Evolutionary conservation across 2,797 vertebrate species (phyloP).

Genomic region (Fundulus diaphanus): DNA sequence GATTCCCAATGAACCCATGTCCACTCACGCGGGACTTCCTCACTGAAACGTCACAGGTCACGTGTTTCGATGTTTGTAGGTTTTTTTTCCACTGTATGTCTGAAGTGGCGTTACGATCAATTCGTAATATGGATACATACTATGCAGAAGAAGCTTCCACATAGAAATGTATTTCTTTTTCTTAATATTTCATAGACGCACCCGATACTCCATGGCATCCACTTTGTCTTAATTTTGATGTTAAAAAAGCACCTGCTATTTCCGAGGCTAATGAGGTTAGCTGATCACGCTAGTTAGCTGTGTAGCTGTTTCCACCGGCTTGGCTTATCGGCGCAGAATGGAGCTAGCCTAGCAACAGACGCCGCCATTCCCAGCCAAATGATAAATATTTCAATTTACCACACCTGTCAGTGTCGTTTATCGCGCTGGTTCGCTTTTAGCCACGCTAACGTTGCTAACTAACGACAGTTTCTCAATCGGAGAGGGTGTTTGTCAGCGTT

Average conservation of each 20-base stretch:
- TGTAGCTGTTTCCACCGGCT: conserved; percentile 1
- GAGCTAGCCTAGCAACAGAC: conserved; percentile 16
- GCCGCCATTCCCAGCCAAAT: not conserved
- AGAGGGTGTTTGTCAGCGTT: conserved; percentile 23
- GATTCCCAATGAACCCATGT: accelerated
- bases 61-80: conserved; percentile 60
- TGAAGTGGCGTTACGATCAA: conserved; percentile 28
- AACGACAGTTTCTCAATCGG: not conserved
- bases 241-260: conserved; percentile 26
- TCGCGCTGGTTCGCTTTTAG: not conserved
- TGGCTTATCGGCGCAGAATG: not conserved
- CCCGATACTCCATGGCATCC: accelerated
- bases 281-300: conserved; percentile 34
- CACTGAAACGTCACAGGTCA: conserved; percentile 34
- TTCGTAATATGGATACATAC: conserved; percentile 63
- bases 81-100: not conserved
- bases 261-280: conserved; percentile 34
- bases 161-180: conserved; percentile 53
- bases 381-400: not conserved
- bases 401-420: not conserved
- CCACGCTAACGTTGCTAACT: not conserved
- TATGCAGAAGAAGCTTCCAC: conserved; percentile 48
- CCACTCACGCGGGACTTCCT: conserved; percentile 35
- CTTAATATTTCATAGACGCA: accelerated
- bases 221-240: not conserved